Base-by-base conservation (phyloP, 2,113 vertebrate genomes). In the Limanda limanda region DNA sequence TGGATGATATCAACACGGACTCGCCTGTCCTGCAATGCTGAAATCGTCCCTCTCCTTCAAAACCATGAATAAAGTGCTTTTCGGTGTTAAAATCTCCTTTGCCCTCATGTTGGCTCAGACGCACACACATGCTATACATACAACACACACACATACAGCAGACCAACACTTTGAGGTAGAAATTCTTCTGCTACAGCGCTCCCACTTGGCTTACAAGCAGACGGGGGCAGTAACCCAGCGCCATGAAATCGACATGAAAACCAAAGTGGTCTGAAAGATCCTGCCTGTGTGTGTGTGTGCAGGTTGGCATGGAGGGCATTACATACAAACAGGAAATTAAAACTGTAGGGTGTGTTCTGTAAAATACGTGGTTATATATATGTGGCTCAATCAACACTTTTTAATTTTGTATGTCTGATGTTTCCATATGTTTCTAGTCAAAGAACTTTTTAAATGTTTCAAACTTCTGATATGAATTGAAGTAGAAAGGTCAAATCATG, bases 61-160 rank as follows among this genome's bases (percentile, higher is more conserved):
- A 89, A 82, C 84, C 75, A 60, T 82, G 80, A 86, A 90, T 83
- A 90, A 91, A 92, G 89, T 89, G 84, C 88, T 89, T 92, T 88
- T 88, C 81, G 78, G 74, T 92, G 86, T 91, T 85, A 77, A 73
- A 72, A 74, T 57, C 56, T 61, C 51, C 25, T 83, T 81, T 74
- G 42, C 74, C 54, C 76, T 47, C 55, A 18, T 52, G 76, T 56
- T 57, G 63, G 60, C 60, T 61, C 52, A 2, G 8, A 40, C 71
- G 60, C 78, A 27, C 27, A 60, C 55, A 68, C 64, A 35, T 47
- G 31, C 24, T 24, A 42, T 37, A 73, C 35, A 63, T 31, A 63
- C 71, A 57, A 68, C 23, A 48, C 45, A 56, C 60, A 70, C 56
- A 63, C 78, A 54, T 35, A 66, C 64, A 74, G 57, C 68, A 77